Percentiles rank a stretch among this genome's conserved stretches.
Evolutionary conservation across 2,113 vertebrate genomes (phyloP).

Genomic region (Vulpes lagopus): DNA sequence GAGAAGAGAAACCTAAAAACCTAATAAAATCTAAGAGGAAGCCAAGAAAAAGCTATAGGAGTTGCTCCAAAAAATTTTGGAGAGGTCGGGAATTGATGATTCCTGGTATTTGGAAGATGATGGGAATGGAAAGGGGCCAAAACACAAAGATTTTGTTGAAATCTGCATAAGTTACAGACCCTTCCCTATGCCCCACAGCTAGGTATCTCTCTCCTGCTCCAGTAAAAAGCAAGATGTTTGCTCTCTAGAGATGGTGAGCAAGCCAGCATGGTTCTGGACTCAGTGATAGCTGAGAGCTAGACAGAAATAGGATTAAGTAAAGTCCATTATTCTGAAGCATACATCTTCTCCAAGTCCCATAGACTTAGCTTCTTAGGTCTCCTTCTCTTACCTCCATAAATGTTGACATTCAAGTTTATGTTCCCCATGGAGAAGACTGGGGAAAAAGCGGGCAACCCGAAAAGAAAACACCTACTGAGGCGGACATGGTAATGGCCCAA

Average conservation of each 20-base stretch:
- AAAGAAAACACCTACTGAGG: neutral
- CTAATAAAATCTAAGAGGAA: neutral
- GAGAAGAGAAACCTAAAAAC: neutral
- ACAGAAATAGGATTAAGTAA: neutral
- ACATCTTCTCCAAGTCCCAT: neutral
- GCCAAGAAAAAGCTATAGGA: neutral
- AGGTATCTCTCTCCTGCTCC: neutral
- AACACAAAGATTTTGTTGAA: neutral
- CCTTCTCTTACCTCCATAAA: neutral
- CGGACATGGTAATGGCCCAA: neutral
- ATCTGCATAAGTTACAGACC: neutral
- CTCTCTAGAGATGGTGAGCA: neutral
- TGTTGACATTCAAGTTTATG: neutral
- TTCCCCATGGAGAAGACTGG: neutral
- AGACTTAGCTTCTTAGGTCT: neutral
- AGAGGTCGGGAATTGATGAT: neutral
- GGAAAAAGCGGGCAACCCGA: neutral
- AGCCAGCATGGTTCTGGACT: neutral
- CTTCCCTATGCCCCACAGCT: neutral
- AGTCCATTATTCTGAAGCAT: neutral
- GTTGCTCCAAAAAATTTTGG: conserved; percentile 1
- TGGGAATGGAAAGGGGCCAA: neutral
- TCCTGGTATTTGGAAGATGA: neutral
- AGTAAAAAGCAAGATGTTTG: neutral
- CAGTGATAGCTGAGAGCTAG: neutral